Conservation (phyloP, 1,140 invertebrate genomes). For the Calliopsis andreniformis region DNA sequence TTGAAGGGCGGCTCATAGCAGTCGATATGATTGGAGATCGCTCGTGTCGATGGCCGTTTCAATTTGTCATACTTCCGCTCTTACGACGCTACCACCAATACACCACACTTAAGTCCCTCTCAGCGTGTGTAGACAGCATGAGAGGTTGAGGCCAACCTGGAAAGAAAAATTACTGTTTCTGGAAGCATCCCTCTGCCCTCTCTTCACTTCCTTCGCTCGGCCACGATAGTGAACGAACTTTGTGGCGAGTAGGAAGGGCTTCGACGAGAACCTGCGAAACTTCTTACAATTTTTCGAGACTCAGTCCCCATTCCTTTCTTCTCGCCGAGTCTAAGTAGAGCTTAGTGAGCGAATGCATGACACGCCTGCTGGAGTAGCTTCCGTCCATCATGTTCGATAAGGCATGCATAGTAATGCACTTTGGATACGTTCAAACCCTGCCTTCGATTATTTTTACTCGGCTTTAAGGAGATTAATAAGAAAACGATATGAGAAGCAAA, state of each 20-base stretch:
- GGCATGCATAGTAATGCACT: not conserved
- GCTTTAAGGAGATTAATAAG: no score
- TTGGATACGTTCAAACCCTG: not conserved
- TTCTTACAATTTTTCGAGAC: conserved; percentile 67
- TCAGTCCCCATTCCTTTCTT: not conserved
- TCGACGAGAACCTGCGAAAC: conserved; percentile 62
- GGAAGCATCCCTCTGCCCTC: conserved; percentile 11
- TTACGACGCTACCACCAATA: conserved; percentile 30
- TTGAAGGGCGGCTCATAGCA: conserved; percentile 17
- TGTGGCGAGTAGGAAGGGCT: conserved; percentile 31
- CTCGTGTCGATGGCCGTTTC: conserved; percentile 62
- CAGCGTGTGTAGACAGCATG: conserved; percentile 10
- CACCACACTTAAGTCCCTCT: conserved; percentile 45
- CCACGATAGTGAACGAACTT: conserved; percentile 43
- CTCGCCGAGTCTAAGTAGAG: conserved; percentile 5
- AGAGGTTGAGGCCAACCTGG: not conserved
- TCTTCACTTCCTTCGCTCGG: not conserved
- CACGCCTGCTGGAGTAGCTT: conserved; percentile 35
- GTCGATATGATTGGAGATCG: conserved; percentile 61
- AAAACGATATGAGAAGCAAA: no score
- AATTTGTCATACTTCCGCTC: conserved; percentile 69
- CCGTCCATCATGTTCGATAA: conserved; percentile 36
- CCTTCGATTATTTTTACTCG: not conserved
- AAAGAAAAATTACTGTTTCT: conserved; percentile 64
- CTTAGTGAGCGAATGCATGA: conserved; percentile 39